A percentile compares a stretch with the other conserved stretches of the same genome.
phyloP scores from a whole-genome alignment of 2,797 vertebrate species.

The Arctocebus calabarensis region DNA sequence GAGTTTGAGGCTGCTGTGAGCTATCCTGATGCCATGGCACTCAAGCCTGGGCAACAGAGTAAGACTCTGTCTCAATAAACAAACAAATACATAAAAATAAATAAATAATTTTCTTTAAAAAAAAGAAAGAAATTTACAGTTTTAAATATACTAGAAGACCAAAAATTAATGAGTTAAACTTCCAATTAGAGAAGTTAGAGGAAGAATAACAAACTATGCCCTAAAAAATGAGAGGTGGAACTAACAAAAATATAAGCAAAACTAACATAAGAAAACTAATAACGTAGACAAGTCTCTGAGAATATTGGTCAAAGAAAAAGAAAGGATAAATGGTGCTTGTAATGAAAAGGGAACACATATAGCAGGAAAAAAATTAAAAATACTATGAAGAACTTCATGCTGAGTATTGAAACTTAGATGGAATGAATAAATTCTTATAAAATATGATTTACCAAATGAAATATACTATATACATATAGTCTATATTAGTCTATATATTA shows the following conservation, averaged over 20 bases:
- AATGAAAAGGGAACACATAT: not conserved
- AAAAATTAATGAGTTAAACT: slow-evolving; percentile 18
- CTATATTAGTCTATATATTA: not conserved
- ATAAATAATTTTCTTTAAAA: too few relatives aligned
- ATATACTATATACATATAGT: not conserved
- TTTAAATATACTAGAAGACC: not conserved
- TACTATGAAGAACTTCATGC: not conserved
- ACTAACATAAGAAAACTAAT: not conserved
- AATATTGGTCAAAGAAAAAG: slow-evolving; percentile 1
- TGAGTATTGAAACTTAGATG: not conserved
- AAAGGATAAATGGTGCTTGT: not conserved
- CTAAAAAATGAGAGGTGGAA: not conserved
- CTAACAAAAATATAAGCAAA: not conserved
- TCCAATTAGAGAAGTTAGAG: not conserved
- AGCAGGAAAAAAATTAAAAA: not conserved
- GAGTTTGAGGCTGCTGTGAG: too few relatives aligned
- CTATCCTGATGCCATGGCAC: too few relatives aligned
- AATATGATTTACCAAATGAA: not conserved
- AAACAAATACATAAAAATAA: too few relatives aligned
- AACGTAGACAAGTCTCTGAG: not conserved
- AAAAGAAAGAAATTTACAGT: not conserved
- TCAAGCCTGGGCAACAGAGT: too few relatives aligned
- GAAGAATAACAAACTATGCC: not conserved
- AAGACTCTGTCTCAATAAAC: too few relatives aligned
- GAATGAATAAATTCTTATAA: not conserved